These are phyloP conservation scores for Phylloscopus collybita DNA, from an alignment of 2,797 vertebrate species.

Conservation along the genomic window DNA sequence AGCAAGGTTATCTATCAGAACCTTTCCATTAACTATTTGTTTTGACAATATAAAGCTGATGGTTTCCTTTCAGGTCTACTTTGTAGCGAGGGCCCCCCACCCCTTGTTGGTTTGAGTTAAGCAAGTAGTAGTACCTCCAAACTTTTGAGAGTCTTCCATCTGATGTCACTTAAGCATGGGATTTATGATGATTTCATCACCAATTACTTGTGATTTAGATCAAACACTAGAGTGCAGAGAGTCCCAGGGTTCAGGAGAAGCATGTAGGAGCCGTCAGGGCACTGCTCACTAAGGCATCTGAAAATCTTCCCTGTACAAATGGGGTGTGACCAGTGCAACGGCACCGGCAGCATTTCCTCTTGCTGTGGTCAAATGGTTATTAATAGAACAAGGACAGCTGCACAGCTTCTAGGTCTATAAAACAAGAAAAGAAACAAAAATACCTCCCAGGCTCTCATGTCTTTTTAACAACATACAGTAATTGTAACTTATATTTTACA, in stretches of 20 bases:
- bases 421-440: not conserved
- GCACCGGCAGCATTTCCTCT: not conserved
- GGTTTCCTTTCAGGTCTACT: not conserved
- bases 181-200: not conserved
- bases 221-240: not conserved
- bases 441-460: not conserved
- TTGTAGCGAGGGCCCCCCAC: accelerated
- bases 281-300: not conserved
- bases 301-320: not conserved
- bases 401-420: not conserved
- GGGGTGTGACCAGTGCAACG: not conserved
- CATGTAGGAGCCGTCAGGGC: accelerated
- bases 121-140: not conserved
- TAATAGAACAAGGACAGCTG: not conserved
- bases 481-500: not conserved
- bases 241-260: not conserved
- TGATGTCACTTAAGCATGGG: accelerated
- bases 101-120: not conserved
- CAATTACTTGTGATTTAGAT: not conserved
- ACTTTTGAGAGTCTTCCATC: not conserved
- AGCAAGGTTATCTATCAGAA: not conserved
- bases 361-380: not conserved
- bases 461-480: not conserved
- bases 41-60: not conserved
- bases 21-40: not conserved